phyloP scores from a whole-genome alignment of 2,113 vertebrate species.

The Vulpes lagopus region DNA sequence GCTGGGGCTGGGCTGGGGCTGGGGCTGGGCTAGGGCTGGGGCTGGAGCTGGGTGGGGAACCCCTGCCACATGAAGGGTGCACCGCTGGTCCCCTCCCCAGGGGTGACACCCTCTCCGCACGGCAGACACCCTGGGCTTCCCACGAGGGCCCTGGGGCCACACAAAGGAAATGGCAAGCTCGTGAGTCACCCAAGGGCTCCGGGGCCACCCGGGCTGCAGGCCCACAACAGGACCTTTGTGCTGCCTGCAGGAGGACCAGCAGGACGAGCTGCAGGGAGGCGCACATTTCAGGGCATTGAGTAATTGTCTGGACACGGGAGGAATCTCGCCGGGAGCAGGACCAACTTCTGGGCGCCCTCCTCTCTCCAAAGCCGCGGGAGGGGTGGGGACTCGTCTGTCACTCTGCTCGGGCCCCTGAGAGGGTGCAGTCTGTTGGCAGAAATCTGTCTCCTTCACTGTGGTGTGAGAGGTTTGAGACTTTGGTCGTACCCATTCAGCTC shows the following conservation, averaged over 20 bases:
- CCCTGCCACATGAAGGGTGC: constrained; percentile 78
- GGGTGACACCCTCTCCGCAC: constrained; percentile 40
- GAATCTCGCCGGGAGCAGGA: not conserved
- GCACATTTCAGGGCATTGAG: constrained; percentile 67
- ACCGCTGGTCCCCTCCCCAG: constrained; percentile 31
- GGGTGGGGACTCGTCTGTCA: not conserved
- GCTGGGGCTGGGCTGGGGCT: too few relatives aligned
- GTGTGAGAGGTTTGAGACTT: not conserved
- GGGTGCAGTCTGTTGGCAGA: not conserved
- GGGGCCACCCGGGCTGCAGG: constrained; percentile 37
- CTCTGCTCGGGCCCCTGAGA: not conserved
- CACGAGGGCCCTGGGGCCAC: constrained; percentile 78
- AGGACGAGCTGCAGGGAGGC: constrained; percentile 16
- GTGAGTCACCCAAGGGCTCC: constrained; percentile 85
- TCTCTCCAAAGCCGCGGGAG: not conserved
- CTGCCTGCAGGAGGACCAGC: not conserved
- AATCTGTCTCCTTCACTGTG: not conserved
- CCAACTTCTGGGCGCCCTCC: not conserved
- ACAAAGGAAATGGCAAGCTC: constrained; percentile 86
- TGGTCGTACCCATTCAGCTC: not conserved
- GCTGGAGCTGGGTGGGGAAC: constrained; percentile 15
- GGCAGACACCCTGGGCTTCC: constrained; percentile 50
- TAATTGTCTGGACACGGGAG: not conserved
- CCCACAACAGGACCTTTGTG: constrained; percentile 78
- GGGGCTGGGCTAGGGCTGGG: too few relatives aligned